These are phyloP conservation scores for Kuschelorhynchus macadamiae DNA, from an alignment of 2,888 invertebrate genomes.

Conservation along the genomic window DNA sequence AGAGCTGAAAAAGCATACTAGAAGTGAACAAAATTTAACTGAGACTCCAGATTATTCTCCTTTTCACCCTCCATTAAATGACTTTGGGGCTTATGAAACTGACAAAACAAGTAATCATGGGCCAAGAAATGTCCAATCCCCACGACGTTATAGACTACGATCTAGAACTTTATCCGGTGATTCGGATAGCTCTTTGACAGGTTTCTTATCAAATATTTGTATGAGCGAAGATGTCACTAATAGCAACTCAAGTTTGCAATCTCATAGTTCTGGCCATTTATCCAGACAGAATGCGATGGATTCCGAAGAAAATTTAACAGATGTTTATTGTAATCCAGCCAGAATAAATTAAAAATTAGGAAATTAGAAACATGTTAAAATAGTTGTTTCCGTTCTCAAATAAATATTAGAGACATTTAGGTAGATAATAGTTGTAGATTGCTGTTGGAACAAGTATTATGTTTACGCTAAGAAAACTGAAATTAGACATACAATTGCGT, in stretches of 20 bases:
- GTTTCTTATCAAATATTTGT: conserved; percentile 51
- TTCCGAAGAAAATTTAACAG: conserved; percentile 62
- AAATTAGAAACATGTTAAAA: too few species aligned
- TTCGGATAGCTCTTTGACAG: conserved; percentile 56
- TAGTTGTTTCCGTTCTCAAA: too few species aligned
- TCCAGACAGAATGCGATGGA: conserved; percentile 64
- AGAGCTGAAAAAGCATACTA: conserved; percentile 50
- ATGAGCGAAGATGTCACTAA: conserved; percentile 43
- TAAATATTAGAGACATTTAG: too few species aligned
- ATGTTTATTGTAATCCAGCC: conserved; percentile 63
- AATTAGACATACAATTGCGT: too few species aligned
- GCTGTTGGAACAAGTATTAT: too few species aligned
- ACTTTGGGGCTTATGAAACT: conserved; percentile 36
- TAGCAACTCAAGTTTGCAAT: conserved; percentile 61
- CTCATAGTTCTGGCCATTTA: conserved; percentile 61
- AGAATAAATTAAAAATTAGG: conserved; percentile 46
- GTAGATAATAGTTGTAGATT: too few species aligned
- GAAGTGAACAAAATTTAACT: conserved; percentile 60
- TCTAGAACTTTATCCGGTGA: conserved; percentile 62
- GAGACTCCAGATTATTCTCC: conserved; percentile 54
- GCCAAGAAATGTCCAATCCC: conserved; percentile 23
- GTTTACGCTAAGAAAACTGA: too few species aligned
- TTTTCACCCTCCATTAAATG: conserved; percentile 43
- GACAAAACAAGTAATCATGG: conserved; percentile 39
- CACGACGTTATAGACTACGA: conserved; percentile 48